phyloP scores from a whole-genome alignment of 2,888 invertebrate species.

The Thyatira batis region DNA sequence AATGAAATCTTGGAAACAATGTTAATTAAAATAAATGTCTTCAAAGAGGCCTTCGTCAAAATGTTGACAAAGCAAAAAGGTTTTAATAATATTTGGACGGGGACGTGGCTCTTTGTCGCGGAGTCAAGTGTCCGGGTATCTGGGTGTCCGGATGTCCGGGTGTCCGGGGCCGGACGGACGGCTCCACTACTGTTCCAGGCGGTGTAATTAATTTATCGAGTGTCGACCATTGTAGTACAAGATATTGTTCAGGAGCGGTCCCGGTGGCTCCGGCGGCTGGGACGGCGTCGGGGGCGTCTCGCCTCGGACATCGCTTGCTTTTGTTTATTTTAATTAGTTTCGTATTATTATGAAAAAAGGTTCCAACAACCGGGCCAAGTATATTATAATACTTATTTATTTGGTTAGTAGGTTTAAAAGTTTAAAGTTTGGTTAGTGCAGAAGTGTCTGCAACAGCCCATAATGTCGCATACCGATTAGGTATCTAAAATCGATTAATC shows the following conservation, averaged over 20 bases:
- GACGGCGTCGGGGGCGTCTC: too few species aligned
- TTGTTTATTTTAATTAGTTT: background rate
- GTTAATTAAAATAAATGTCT: background rate
- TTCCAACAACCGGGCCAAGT: too few species aligned
- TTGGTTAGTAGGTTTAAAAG: too few species aligned
- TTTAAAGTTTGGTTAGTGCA: too few species aligned
- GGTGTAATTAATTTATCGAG: constrained; percentile 12
- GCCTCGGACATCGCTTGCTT: too few species aligned
- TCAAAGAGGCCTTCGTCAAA: background rate
- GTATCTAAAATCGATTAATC: too few species aligned
- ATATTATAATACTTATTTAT: too few species aligned
- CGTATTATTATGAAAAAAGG: too few species aligned
- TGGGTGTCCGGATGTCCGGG: background rate
- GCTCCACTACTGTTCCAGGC: constrained; percentile 15
- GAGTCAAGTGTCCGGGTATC: background rate
- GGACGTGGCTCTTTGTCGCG: background rate
- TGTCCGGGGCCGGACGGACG: background rate
- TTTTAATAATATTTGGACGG: background rate
- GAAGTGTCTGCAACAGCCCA: too few species aligned
- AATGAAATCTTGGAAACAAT: background rate
- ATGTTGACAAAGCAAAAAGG: background rate
- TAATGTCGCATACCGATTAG: too few species aligned
- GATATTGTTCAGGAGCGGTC: background rate
- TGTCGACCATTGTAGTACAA: constrained; percentile 2
- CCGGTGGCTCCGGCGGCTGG: too few species aligned